A percentile compares a stretch with the other conserved stretches of the same genome.
phyloP scores from a whole-genome alignment of 2,888 invertebrate species.

The Choristoneura rosaceana region DNA sequence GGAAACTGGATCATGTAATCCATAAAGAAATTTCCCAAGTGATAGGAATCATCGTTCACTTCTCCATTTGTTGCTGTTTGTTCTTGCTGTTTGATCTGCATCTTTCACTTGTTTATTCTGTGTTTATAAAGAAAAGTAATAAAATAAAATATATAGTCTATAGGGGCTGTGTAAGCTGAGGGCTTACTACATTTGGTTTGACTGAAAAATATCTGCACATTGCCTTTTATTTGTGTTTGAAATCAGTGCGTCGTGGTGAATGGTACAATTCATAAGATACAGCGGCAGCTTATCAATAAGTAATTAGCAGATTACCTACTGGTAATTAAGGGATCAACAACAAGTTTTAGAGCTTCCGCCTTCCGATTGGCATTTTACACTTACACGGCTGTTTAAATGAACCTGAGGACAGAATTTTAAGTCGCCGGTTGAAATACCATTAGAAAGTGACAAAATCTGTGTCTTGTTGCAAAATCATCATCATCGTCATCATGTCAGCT shows the following conservation, averaged over 20 bases:
- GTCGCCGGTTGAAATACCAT: too few species aligned
- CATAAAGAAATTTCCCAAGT: slow-evolving; percentile 25
- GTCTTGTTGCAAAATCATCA: too few species aligned
- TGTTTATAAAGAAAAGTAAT: background rate
- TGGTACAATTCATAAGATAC: background rate
- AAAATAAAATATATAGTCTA: too few species aligned
- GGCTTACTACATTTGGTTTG: background rate
- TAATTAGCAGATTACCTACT: too few species aligned
- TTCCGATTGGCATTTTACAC: too few species aligned
- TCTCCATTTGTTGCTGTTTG: background rate
- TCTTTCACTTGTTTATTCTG: background rate
- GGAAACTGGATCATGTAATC: slow-evolving; percentile 9
- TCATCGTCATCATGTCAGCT: too few species aligned
- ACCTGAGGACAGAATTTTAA: too few species aligned
- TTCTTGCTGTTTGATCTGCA: slow-evolving; percentile 3
- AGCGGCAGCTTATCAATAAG: background rate
- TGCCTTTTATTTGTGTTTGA: slow-evolving; percentile 5
- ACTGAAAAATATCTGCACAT: background rate
- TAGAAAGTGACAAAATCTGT: too few species aligned
- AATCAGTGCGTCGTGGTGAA: background rate
- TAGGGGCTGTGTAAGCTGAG: background rate
- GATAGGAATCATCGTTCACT: background rate
- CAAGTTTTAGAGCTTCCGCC: too few species aligned
- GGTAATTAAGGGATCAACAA: too few species aligned
- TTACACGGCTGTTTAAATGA: too few species aligned